phyloP scores from a whole-genome alignment of 1,140 invertebrate species.

The Euglossa dilemma region DNA sequence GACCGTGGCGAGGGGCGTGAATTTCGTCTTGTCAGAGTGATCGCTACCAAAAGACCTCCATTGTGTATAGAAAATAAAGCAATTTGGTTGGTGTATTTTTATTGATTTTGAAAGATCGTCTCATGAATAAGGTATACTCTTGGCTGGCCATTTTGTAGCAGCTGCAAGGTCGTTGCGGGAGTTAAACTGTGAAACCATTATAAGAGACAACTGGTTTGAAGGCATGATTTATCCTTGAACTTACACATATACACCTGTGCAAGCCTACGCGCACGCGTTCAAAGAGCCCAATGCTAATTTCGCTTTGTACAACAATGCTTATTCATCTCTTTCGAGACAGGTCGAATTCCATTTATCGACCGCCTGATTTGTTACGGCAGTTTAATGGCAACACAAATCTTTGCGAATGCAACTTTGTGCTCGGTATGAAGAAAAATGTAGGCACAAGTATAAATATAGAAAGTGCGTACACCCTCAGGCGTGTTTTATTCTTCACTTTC shows the following conservation, averaged over 20 bases:
- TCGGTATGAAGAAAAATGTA: neutral
- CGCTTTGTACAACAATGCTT: constrained; percentile 40
- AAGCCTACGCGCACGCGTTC: neutral
- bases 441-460: neutral
- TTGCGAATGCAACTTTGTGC: constrained; percentile 6
- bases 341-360: constrained; percentile 15
- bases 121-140: constrained; percentile 48
- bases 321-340: constrained; percentile 34
- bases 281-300: constrained; percentile 33
- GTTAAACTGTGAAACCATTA: constrained; percentile 57
- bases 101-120: constrained; percentile 38
- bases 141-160: constrained; percentile 44
- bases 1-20: too few relatives aligned
- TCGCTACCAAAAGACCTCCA: neutral
- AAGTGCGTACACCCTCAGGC: neutral
- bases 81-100: constrained; percentile 17
- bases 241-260: constrained; percentile 30
- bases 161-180: constrained; percentile 45
- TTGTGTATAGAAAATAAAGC: neutral
- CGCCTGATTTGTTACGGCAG: constrained; percentile 24
- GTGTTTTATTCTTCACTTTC: too few relatives aligned
- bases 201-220: constrained; percentile 51
- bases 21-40: too few relatives aligned
- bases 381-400: neutral
- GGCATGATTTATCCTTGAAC: constrained; percentile 55